Conservation (phyloP, 2,888 invertebrate species). For the Spisula subtruncata region DNA sequence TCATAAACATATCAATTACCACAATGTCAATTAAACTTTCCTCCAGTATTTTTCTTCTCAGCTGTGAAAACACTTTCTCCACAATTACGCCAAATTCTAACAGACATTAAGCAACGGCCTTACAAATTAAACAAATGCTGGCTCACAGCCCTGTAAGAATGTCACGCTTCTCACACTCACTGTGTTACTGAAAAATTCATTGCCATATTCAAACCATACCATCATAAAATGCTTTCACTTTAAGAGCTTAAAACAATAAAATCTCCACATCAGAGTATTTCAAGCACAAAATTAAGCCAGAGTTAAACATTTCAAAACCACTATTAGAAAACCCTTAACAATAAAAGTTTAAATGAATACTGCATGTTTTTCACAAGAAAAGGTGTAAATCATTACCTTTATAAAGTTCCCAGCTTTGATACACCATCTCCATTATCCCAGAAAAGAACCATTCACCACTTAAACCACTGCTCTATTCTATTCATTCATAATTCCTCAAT, state of each 20-base stretch:
- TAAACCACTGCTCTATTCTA: neutral
- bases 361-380: too few species aligned
- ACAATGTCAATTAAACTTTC: slow-evolving; percentile 5
- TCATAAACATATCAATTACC: slow-evolving; percentile 14
- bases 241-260: neutral
- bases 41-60: neutral
- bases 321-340: neutral
- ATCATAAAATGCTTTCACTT: neutral
- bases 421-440: neutral
- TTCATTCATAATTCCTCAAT: slow-evolving; percentile 1
- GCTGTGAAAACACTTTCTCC: neutral
- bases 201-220: slow-evolving; percentile 5
- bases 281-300: neutral
- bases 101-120: slow-evolving; percentile 22
- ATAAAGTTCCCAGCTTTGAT: neutral
- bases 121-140: slow-evolving; percentile 18
- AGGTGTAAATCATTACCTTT: neutral
- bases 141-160: neutral
- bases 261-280: neutral
- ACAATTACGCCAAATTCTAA: slow-evolving; percentile 18
- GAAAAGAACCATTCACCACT: neutral
- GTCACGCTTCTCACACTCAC: neutral
- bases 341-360: neutral
- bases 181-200: neutral
- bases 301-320: slow-evolving; percentile 9